Conservation (phyloP, 1,140 invertebrate genomes). For the Lepidotrigona ventralis region DNA sequence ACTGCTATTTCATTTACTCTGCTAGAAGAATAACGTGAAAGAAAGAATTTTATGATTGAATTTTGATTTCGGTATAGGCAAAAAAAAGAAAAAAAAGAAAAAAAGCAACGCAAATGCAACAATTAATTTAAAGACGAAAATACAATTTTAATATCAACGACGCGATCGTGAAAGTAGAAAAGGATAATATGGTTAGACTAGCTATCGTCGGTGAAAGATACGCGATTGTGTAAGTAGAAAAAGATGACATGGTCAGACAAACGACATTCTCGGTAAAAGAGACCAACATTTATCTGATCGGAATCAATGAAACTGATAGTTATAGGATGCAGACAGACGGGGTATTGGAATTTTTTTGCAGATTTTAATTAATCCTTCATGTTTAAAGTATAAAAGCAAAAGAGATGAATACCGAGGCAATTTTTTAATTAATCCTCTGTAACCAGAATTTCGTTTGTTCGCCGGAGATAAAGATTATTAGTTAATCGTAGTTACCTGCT, state of each 20-base stretch:
- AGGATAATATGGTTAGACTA: not conserved
- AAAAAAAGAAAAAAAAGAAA: no score
- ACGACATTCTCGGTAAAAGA: not conserved
- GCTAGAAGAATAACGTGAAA: not conserved
- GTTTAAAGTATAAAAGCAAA: not conserved
- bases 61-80: not conserved
- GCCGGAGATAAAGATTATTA: no score
- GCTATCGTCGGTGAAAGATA: not conserved
- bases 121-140: not conserved
- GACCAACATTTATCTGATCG: not conserved
- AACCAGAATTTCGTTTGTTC: no score
- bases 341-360: not conserved
- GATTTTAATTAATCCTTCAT: not conserved
- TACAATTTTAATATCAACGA: not conserved
- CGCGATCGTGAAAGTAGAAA: not conserved
- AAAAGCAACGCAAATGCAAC: no score
- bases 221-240: not conserved
- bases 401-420: not conserved
- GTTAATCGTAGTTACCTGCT: no score
- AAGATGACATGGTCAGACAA: not conserved
- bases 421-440: not conserved
- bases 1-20: not conserved
- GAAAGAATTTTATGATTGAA: not conserved
- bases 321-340: not conserved
- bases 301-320: not conserved